phyloP scores from a whole-genome alignment of 2,797 vertebrate species.

The Gambelia wislizenii region DNA sequence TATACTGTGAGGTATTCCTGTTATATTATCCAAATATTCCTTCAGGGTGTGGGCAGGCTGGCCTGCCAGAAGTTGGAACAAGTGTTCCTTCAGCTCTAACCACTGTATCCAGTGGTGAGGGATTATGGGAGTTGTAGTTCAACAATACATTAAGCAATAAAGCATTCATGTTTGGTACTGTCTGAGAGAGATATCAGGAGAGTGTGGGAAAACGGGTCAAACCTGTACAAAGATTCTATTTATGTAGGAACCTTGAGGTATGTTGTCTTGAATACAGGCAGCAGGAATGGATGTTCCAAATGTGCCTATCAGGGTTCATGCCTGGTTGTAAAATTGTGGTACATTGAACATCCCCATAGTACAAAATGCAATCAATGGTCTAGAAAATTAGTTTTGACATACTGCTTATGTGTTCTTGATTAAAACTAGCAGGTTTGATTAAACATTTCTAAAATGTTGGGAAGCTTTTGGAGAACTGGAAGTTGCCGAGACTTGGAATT shows the following conservation, averaged over 20 bases:
- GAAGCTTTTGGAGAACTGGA: no score
- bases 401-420: constrained; percentile 18
- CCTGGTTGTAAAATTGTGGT: constrained; percentile 20
- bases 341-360: constrained; percentile 15
- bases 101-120: background rate
- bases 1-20: background rate
- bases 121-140: background rate
- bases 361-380: constrained; percentile 6
- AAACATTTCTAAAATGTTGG: background rate
- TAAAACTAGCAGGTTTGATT: background rate
- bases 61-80: background rate
- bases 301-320: background rate
- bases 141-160: background rate
- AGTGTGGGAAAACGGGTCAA: background rate
- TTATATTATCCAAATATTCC: background rate
- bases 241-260: background rate
- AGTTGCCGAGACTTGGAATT: background rate
- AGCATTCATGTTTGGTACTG: background rate
- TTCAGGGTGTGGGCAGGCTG: background rate
- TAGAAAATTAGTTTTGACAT: background rate
- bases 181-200: background rate
- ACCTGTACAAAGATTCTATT: no score
- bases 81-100: background rate
- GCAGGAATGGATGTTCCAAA: constrained; percentile 58
- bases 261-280: constrained; percentile 55